These are phyloP conservation scores for Ctenodactylus gundi DNA, from an alignment of 2,113 vertebrate genomes.

Conservation along the genomic window DNA sequence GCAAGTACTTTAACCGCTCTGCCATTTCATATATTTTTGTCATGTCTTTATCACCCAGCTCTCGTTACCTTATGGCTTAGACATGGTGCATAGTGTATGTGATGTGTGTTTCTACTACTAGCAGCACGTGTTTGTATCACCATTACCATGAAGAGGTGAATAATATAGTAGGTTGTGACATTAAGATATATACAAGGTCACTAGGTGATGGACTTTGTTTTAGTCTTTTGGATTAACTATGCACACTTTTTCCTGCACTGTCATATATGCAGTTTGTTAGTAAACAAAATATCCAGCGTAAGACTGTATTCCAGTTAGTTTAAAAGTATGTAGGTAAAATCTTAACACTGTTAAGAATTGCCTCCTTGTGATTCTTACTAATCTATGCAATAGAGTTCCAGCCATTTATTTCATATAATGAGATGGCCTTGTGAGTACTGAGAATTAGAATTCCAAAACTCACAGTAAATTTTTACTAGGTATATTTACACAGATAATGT, in stretches of 20 bases:
- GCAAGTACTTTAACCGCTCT: too few species aligned
- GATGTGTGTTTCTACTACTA: neutral
- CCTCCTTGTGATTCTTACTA: neutral
- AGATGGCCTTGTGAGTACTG: neutral
- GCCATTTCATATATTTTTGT: too few species aligned
- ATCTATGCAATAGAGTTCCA: neutral
- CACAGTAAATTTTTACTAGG: neutral
- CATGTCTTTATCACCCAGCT: too few species aligned
- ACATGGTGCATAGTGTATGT: neutral
- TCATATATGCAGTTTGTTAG: neutral
- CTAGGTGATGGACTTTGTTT: too few species aligned
- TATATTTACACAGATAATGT: neutral
- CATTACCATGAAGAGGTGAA: neutral
- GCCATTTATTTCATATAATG: neutral
- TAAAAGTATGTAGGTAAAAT: neutral
- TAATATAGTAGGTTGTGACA: neutral
- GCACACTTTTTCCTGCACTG: too few species aligned
- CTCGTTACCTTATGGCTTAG: too few species aligned
- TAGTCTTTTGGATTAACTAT: too few species aligned
- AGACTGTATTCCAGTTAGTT: neutral
- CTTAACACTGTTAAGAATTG: neutral
- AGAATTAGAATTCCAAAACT: slow-evolving; percentile 24
- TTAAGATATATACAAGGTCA: neutral
- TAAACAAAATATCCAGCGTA: neutral
- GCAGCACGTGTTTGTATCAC: neutral